Evolutionary conservation across 2,888 invertebrate species (phyloP).

Genomic region (Taphrorychus bicolor): DNA sequence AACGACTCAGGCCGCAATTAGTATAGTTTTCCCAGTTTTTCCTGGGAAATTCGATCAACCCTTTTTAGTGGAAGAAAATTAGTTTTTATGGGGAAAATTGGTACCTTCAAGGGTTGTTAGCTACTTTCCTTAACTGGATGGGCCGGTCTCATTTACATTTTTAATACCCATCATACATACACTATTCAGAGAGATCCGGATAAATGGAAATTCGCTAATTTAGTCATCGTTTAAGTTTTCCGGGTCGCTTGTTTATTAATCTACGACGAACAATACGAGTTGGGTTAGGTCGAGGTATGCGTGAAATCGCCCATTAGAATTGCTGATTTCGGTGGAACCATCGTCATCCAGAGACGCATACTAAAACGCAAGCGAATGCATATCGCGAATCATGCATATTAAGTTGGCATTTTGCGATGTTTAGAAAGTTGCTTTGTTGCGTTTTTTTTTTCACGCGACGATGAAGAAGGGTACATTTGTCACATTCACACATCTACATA

Average conservation of each 20-base stretch:
- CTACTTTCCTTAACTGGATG: constrained; percentile 19
- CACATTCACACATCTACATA: too few species aligned
- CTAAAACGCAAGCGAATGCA: constrained; percentile 23
- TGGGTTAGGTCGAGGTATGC: constrained; percentile 36
- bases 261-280: constrained; percentile 3
- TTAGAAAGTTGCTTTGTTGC: constrained; percentile 22
- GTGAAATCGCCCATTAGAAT: constrained; percentile 33
- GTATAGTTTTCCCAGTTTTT: constrained; percentile 37
- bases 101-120: constrained; percentile 19
- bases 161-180: too few species aligned
- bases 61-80: constrained; percentile 37
- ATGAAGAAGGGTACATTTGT: too few species aligned
- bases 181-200: too few species aligned
- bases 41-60: constrained; percentile 38
- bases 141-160: constrained; percentile 21
- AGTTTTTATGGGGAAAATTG: constrained; percentile 26
- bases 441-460: too few species aligned
- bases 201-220: too few species aligned
- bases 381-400: constrained; percentile 35
- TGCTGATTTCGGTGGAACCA: constrained; percentile 26
- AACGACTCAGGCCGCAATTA: constrained; percentile 32
- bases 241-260: too few species aligned
- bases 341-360: constrained; percentile 20
- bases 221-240: background rate
- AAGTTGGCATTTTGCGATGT: constrained; percentile 30